phyloP scores from a whole-genome alignment of 23 tunicate species.

The Styela plicata region DNA sequence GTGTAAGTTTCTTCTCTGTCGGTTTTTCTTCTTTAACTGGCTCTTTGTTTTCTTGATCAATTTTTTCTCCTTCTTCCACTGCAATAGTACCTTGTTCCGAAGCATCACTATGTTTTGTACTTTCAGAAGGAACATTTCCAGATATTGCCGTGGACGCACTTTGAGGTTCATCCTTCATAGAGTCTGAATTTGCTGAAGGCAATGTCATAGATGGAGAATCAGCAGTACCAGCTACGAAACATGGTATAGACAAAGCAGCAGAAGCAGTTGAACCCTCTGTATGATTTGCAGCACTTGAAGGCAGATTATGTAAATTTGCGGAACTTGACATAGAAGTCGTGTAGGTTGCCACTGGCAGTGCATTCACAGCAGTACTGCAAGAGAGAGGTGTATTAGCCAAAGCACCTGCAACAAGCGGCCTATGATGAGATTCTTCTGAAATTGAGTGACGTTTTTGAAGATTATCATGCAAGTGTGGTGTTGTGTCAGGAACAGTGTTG shows the following conservation, averaged over 20 bases:
- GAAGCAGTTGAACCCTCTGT: neutral
- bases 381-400: neutral
- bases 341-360: neutral
- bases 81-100: neutral
- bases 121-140: neutral
- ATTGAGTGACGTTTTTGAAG: neutral
- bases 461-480: neutral
- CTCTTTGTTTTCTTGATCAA: neutral
- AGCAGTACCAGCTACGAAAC: neutral
- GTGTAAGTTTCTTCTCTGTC: slow-evolving; percentile 37
- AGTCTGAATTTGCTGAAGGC: neutral
- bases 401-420: neutral
- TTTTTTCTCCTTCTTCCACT: neutral
- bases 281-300: neutral
- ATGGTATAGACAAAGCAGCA: neutral
- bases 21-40: neutral
- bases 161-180: neutral
- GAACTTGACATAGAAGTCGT: neutral
- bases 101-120: neutral
- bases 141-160: neutral
- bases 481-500: neutral
- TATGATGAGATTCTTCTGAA: neutral
- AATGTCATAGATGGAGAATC: neutral
- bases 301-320: neutral
- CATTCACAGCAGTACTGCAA: neutral